Evolutionary conservation across 2,113 vertebrate species (phyloP), one percentile per base, ranked within the genome.

Genomic region (Morone saxatilis): DNA sequence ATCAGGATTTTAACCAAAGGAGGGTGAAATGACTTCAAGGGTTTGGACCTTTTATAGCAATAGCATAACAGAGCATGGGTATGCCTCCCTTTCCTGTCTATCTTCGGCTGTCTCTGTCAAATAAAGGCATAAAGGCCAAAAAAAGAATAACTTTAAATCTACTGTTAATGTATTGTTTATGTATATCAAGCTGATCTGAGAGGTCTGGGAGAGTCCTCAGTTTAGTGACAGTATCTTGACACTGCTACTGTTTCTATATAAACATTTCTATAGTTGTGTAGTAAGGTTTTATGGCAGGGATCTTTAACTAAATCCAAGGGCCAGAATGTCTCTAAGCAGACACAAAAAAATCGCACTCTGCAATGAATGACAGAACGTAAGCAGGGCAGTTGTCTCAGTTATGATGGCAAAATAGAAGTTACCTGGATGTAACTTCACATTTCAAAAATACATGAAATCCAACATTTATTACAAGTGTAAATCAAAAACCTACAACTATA

Each of bases 1-100:
- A 76, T 57, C 50, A 51, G 45, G 63, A 77, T 41, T 83, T 68
- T 82, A 60, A 70, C 36, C 4, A 45, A 77, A 47, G 0, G 13
- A 57, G 19, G 22, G 61, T 2, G 56, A 56, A 41, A 9, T 14
- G 25, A 66, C 50, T 59, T 69, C 0, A 45, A n/a, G 40, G 51
- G 22, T 65, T 72, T 66, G 67, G 25, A 62, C 56, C 70, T 48
- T 61, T 1, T 40, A 25, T 5, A 43, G 20, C 25, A 31, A 31
- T 3, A 65, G 0, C 6, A n/a, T n/a, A 76, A 68, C 16, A 4
- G 20, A 59, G 14, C 9, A 14, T 59, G 45, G 4, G 38, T 59
- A 7, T 5, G 16, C 12, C 45, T 45, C 45, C 45, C 25, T 25
- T 25, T 25, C 25, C 25, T 25, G 25, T 25, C 25, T 25, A 25